Evolutionary conservation across 64 coral and sea anemone species (phyloP).

Genomic region (Astreopora myriophthalma): DNA sequence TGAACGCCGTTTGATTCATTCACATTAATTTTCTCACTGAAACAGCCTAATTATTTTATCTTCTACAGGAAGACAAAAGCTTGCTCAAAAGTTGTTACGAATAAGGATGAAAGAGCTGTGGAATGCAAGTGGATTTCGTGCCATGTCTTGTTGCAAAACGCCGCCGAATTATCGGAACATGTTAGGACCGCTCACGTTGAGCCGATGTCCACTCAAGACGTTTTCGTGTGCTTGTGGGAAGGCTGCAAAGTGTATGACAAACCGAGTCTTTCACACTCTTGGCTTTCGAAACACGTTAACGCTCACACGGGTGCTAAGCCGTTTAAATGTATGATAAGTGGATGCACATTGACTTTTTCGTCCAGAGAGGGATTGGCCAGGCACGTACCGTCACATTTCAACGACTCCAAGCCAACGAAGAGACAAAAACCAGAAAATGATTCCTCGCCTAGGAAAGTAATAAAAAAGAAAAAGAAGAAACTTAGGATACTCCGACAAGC

Average conservation of each 20-base stretch:
- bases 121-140: constrained; percentile 96
- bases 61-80: constrained; percentile 39
- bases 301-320: constrained; percentile 95
- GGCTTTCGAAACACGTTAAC: constrained; percentile 96
- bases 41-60: background rate
- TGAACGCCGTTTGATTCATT: background rate
- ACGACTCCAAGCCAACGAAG: constrained; percentile 74
- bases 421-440: constrained; percentile 77
- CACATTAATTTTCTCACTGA: background rate
- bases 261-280: constrained; percentile 95
- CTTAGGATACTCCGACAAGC: constrained; percentile 29
- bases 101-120: constrained; percentile 26
- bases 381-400: constrained; percentile 95
- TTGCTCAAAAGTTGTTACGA: background rate
- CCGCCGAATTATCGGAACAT: constrained; percentile 81
- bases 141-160: background rate
- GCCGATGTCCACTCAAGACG: constrained; percentile 87
- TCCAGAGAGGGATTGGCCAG: constrained; percentile 88
- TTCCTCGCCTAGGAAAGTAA: constrained; percentile 78
- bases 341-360: constrained; percentile 90
- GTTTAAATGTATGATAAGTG: constrained; percentile 97
- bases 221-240: constrained; percentile 96
- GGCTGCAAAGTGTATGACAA: constrained; percentile 99
- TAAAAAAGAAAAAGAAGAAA: constrained; percentile 87
- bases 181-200: constrained; percentile 82